Base-by-base conservation (phyloP, 2,888 invertebrate species). In the Dasysyrphus albostriatus region DNA sequence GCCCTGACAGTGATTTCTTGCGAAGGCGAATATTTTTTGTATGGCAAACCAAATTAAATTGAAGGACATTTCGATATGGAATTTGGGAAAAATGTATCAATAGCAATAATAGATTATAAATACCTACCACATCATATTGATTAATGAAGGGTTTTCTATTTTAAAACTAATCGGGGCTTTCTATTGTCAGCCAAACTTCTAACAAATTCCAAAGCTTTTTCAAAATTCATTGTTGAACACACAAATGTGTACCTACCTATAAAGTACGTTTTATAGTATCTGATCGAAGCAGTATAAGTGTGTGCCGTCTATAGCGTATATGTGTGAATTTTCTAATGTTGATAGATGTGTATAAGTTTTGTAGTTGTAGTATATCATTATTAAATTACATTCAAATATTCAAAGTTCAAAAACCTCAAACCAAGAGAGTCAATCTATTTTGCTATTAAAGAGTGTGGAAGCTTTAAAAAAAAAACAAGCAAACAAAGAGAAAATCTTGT, bases 381-480 rank as follows among this genome's bases (percentile, higher is more conserved):
- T 78, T 75, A 70, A 78, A 82, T 87, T 78, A 65, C 49, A 47
- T 65, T 47, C 65, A 65, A 44, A 74, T 42, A 61, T 74, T 87
- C 74, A 87, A 81, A 82, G 85, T 87, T 87, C 85, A 87, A 82
- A 87, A 82, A 87, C 85, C 85, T 65, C 51, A 65, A 44, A 37
- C 47, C 49, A 59, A 82, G 77, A 81, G 81, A 81, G 19, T 34
- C 12, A 56, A n/a, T 51, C 37, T 34, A 39, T 69, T 51, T 49
- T 37, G 39, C 32, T 54, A 8, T 32, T 34, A 49, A 51, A 63
- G 73, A 58, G 61, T 39, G 61, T 39, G 24, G 51, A 44, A 76
- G 82, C 67, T 77, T 69, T 37, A 65, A 63, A 42, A 74, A 44
- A 56, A 75, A 47, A 59, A 5, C 29, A 3, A 51, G n/a, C 8